Evolutionary conservation across 2,888 invertebrate genomes (phyloP).

Genomic region (Arge pagana): DNA sequence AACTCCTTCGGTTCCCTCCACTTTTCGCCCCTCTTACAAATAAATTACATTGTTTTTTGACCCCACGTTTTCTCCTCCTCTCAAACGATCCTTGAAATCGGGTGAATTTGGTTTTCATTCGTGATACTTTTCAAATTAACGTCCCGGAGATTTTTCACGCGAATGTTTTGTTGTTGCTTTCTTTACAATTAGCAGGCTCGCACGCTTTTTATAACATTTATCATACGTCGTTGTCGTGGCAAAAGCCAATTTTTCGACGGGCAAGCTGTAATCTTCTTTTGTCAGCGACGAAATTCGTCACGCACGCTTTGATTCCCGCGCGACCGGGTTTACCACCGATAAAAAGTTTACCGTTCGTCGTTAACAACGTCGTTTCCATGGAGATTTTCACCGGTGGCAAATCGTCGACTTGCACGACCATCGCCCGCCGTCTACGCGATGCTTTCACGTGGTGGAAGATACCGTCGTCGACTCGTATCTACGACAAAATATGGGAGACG

Average conservation of each 20-base stretch:
- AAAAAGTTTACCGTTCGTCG: conserved; percentile 55
- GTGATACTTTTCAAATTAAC: conserved; percentile 21
- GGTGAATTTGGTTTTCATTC: conserved; percentile 13
- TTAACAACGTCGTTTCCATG: conserved; percentile 45
- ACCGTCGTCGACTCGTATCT: conserved; percentile 54
- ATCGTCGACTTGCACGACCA: conserved; percentile 51
- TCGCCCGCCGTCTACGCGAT: conserved; percentile 46
- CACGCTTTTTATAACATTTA: too few species aligned
- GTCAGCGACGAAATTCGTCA: conserved; percentile 53
- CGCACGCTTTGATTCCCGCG: conserved; percentile 51
- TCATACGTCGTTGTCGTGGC: conserved; percentile 58
- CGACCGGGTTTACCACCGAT: conserved; percentile 54
- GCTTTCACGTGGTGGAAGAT: conserved; percentile 53
- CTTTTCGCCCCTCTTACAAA: not conserved
- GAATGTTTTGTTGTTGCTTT: not conserved
- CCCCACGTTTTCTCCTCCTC: conserved; percentile 5
- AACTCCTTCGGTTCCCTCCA: conserved; percentile 22
- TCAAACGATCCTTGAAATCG: not conserved
- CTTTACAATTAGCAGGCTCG: conserved; percentile 12
- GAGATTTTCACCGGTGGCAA: conserved; percentile 42
- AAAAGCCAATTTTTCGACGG: conserved; percentile 52
- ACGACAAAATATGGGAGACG: conserved; percentile 2
- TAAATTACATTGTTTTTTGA: not conserved
- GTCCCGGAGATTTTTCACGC: not conserved
- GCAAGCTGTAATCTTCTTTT: conserved; percentile 50